phyloP scores from a whole-genome alignment of 2,797 vertebrate genomes.

The Typhlichthys eigenmanni region DNA sequence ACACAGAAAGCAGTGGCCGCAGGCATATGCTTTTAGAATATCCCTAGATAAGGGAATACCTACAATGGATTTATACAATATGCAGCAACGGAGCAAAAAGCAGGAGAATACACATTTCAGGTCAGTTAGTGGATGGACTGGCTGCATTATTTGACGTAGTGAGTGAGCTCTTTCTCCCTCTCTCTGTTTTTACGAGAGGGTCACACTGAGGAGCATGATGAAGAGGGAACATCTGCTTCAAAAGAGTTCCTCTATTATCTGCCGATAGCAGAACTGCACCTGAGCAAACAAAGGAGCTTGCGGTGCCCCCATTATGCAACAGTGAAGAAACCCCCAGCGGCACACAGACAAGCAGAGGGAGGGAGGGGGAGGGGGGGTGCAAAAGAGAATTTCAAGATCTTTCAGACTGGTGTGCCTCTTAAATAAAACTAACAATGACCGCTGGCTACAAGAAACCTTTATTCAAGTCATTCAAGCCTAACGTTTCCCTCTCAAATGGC shows the following conservation, averaged over 20 bases:
- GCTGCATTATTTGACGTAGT: no score
- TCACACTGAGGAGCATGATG: constrained; percentile 65
- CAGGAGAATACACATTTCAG: no score
- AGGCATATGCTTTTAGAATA: no score
- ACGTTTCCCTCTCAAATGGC: constrained; percentile 44
- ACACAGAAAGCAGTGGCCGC: no score
- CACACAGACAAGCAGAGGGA: constrained; percentile 43
- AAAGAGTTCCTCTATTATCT: constrained; percentile 75
- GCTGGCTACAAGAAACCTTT: constrained; percentile 55
- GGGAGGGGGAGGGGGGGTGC: constrained; percentile 46
- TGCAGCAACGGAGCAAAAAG: no score
- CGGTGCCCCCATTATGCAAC: constrained; percentile 66
- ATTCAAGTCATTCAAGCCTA: constrained; percentile 44
- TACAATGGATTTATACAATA: no score
- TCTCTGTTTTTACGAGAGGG: constrained; percentile 60
- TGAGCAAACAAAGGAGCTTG: constrained; percentile 76
- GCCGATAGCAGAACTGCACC: constrained; percentile 68
- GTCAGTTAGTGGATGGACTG: no score
- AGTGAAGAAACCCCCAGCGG: constrained; percentile 55
- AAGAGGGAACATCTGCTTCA: constrained; percentile 80
- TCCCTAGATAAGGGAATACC: no score
- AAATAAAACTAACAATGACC: constrained; percentile 62
- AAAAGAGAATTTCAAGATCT: constrained; percentile 45
- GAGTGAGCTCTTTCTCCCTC: constrained; percentile 41
- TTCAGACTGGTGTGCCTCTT: constrained; percentile 52